A percentile compares a stretch with the other conserved stretches of the same genome.
Conservation (phyloP, 2,797 vertebrate genomes). For the Gallinago nigripennis region DNA sequence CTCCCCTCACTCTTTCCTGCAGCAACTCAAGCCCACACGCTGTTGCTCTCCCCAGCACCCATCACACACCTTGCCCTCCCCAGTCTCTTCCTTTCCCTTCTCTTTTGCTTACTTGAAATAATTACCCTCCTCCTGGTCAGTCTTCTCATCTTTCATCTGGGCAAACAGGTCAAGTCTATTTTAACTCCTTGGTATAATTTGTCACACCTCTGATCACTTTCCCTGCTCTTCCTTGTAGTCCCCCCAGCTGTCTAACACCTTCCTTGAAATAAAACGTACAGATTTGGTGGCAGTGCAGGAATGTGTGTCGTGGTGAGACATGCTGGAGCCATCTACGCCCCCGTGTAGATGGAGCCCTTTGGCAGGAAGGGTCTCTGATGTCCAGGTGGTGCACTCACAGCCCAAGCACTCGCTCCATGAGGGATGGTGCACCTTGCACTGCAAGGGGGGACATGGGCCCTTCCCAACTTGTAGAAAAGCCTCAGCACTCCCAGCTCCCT, state of each 20-base stretch:
- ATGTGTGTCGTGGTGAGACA: background rate
- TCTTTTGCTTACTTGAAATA: background rate
- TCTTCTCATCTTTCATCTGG: background rate
- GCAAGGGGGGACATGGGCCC: background rate
- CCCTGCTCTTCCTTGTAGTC: background rate
- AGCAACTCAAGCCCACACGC: background rate
- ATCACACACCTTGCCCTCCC: background rate
- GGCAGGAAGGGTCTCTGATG: background rate
- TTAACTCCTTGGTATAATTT: background rate
- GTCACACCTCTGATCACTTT: background rate
- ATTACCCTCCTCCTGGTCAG: background rate
- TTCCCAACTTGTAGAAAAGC: background rate
- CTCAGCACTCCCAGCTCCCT: background rate
- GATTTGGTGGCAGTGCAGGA: background rate
- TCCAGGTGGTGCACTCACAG: background rate
- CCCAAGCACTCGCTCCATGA: accelerated
- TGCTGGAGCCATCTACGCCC: background rate
- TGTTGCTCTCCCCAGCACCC: background rate
- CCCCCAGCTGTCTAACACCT: background rate
- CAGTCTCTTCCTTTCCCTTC: background rate
- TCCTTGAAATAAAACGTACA: background rate
- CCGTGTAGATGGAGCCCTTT: background rate
- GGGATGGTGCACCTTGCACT: background rate
- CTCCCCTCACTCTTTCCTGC: background rate
- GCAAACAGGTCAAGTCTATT: background rate